Evolutionary conservation across 1,140 invertebrate species (phyloP), one percentile per base, ranked within the genome.

Genomic region (Melanaphis sacchari): DNA sequence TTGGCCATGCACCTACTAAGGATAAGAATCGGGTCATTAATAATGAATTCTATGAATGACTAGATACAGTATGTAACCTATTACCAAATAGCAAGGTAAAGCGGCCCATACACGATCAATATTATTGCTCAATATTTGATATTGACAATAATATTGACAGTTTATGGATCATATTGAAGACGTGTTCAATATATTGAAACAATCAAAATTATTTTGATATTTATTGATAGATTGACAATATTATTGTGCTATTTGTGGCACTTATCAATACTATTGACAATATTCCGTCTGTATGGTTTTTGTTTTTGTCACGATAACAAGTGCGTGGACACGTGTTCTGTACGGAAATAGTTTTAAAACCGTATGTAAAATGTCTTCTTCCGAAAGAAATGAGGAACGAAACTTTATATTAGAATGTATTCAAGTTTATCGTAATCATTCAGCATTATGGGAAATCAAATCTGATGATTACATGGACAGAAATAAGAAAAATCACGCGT

Each of bases 171-270:
- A 38, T 89, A 89, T 89, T 52, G 46, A 52, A 52, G 46, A 87
- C 46, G n/a, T 52, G n/a, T 89, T 89, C 87, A 89, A 89, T 89
- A 89, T 89, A 89, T 89, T 52, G 46, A 89, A 89, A 52, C 87
- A 89, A 38, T 89, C 46, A 89, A 89, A 89, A 54, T 89, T 89
- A 52, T 89, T 89, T 89, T 89, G n/a, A 49, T 88, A 88, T 88
- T 89, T 89, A 89, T 38, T 89, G n/a, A 52, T 89, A 38, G 87
- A 89, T 38, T 8, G 87, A 52, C n/a, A 52, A 89, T 88, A 88
- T 49, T 52, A 49, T 88, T 85, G 82, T 85, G 82, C 40, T 41
- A 84, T 82, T 41, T 41, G 82, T 41, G 40, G 82, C 82, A 85
- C 38, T 41, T 85, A 85, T 41, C 40, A 85, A 84, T 41, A 85